These are phyloP conservation scores for Adelphocoris suturalis DNA, from an alignment of 2,888 invertebrate genomes.

Conservation along the genomic window DNA sequence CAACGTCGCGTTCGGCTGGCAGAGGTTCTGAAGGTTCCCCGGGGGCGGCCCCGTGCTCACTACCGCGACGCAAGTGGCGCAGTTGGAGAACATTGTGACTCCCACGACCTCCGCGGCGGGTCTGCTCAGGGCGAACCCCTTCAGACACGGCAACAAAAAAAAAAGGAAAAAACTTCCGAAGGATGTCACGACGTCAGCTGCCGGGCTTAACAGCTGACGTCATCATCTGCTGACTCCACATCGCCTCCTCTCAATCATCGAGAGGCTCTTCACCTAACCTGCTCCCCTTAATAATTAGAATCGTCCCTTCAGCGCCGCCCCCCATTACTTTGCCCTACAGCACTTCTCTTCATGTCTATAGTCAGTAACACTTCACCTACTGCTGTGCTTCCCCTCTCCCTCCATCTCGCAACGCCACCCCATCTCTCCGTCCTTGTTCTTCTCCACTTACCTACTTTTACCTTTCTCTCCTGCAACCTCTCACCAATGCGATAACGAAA, in stretches of 20 bases:
- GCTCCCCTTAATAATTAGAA: constrained; percentile 65
- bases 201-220: constrained; percentile 60
- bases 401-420: not conserved
- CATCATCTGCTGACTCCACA: constrained; percentile 61
- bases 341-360: constrained; percentile 38
- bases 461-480: constrained; percentile 38
- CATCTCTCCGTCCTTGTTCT: not conserved
- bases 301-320: constrained; percentile 31
- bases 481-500: constrained; percentile 41
- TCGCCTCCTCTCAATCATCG: constrained; percentile 40
- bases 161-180: constrained; percentile 6
- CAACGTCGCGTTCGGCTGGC: not conserved
- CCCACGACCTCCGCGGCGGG: constrained; percentile 15
- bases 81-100: constrained; percentile 66
- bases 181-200: constrained; percentile 30
- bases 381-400: not conserved
- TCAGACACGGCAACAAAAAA: constrained; percentile 6
- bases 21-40: constrained; percentile 27
- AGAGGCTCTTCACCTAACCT: constrained; percentile 59
- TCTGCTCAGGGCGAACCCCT: constrained; percentile 39
- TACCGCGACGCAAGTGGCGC: constrained; percentile 71
- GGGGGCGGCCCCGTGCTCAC: constrained; percentile 59
- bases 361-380: constrained; percentile 68
- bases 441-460: constrained; percentile 31
- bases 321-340: not conserved